phyloP scores from a whole-genome alignment of 2,797 vertebrate species.

The Cuniculus paca region DNA sequence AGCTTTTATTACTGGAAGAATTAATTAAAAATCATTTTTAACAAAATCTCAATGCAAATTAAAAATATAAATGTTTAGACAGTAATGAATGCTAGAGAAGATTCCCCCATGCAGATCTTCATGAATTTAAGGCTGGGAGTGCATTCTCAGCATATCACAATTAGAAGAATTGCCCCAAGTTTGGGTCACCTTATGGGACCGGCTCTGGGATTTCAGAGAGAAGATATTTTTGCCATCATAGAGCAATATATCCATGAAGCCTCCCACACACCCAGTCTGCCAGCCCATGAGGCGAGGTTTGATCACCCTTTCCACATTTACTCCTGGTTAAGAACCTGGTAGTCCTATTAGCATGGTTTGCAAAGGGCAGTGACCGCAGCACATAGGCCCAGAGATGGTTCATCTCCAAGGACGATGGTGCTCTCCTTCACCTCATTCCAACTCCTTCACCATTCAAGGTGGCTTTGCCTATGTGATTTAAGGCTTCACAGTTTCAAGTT shows the following conservation, averaged over 20 bases:
- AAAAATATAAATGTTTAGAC: background rate
- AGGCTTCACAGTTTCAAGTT: background rate
- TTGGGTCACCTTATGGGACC: background rate
- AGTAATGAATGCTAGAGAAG: background rate
- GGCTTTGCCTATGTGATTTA: background rate
- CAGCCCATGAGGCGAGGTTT: background rate
- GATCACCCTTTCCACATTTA: background rate
- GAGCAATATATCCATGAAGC: background rate
- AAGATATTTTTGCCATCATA: background rate
- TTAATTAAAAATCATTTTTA: background rate
- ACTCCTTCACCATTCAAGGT: background rate
- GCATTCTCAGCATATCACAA: background rate
- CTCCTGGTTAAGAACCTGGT: background rate
- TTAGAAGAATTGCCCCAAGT: background rate
- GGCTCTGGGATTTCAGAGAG: background rate
- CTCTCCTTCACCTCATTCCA: background rate
- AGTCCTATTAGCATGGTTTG: background rate
- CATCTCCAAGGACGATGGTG: fast-evolving
- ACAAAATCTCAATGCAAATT: background rate
- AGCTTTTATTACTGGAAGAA: background rate
- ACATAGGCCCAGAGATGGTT: background rate
- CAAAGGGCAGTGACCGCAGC: background rate
- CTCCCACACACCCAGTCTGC: background rate
- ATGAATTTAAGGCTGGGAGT: background rate
- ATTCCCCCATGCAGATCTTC: background rate